These are phyloP conservation scores for Alviniconcha strummeri DNA, from an alignment of 2,888 invertebrate genomes.

Conservation along the genomic window DNA sequence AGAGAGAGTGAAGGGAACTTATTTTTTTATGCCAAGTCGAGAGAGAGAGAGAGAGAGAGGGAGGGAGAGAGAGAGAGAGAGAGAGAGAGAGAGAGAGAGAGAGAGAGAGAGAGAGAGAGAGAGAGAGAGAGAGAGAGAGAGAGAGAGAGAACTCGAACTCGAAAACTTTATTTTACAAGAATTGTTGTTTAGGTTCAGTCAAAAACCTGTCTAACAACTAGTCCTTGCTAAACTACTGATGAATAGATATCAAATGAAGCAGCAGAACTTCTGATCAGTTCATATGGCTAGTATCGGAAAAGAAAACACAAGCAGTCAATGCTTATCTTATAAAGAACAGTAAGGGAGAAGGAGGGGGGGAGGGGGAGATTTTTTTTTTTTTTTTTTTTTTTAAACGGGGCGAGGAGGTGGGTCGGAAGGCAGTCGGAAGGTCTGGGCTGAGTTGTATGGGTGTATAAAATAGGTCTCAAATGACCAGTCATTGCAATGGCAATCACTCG, in stretches of 20 bases:
- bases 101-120: background rate
- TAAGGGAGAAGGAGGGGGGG: no score
- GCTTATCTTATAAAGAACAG: background rate
- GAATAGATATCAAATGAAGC: background rate
- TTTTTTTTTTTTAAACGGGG: no score
- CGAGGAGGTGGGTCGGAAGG: no score
- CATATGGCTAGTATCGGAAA: no score
- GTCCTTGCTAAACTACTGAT: background rate
- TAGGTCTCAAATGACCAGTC: no score
- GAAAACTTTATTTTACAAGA: no score
- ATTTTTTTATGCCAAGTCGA: background rate
- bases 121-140: background rate
- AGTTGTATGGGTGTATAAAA: no score
- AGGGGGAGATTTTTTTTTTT: no score
- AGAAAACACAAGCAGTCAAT: background rate
- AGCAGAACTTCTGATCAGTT: background rate
- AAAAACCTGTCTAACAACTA: background rate
- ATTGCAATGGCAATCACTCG: no score
- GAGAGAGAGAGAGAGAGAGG: constrained; percentile 16
- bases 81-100: background rate
- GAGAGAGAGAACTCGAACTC: no score
- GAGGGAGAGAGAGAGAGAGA: constrained; percentile 13
- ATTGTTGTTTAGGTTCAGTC: no score
- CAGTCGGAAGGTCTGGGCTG: no score
- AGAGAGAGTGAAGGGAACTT: background rate